Conservation (phyloP, 2,888 invertebrate genomes). For the Nemapogon koenigi region DNA sequence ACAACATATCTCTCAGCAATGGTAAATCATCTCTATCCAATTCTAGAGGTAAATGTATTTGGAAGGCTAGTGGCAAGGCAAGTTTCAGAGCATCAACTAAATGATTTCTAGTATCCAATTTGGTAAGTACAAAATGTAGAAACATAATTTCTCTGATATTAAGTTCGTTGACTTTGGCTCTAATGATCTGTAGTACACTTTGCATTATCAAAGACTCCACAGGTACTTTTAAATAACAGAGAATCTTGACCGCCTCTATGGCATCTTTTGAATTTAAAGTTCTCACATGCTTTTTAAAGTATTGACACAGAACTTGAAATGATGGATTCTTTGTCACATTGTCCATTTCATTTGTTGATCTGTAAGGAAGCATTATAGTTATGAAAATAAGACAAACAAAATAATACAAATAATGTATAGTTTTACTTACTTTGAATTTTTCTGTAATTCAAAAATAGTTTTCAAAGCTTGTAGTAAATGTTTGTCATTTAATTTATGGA, state of each 20-base stretch:
- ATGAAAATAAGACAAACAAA: conserved; percentile 5
- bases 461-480: conserved; percentile 65
- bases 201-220: conserved; percentile 65
- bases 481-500: conserved; percentile 48
- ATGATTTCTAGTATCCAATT: conserved; percentile 54
- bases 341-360: conserved; percentile 21
- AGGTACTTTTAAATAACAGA: conserved; percentile 65
- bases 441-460: conserved; percentile 62
- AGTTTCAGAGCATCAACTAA: conserved; percentile 68
- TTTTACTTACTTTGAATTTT: conserved; percentile 19
- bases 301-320: conserved; percentile 65
- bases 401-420: conserved; percentile 15
- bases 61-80: conserved; percentile 72
- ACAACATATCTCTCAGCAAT: conserved; percentile 58
- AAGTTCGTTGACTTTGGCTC: conserved; percentile 67
- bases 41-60: conserved; percentile 65
- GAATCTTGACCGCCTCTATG: conserved; percentile 65
- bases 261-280: conserved; percentile 57
- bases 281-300: conserved; percentile 60
- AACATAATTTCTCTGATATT: conserved; percentile 68
- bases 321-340: conserved; percentile 57
- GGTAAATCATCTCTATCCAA: conserved; percentile 59
- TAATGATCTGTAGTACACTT: conserved; percentile 68
- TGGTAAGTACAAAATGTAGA: conserved; percentile 63
- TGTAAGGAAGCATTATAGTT: conserved; percentile 11